Conservation (phyloP, 2,888 invertebrate species). For the Melanchra persicariae region DNA sequence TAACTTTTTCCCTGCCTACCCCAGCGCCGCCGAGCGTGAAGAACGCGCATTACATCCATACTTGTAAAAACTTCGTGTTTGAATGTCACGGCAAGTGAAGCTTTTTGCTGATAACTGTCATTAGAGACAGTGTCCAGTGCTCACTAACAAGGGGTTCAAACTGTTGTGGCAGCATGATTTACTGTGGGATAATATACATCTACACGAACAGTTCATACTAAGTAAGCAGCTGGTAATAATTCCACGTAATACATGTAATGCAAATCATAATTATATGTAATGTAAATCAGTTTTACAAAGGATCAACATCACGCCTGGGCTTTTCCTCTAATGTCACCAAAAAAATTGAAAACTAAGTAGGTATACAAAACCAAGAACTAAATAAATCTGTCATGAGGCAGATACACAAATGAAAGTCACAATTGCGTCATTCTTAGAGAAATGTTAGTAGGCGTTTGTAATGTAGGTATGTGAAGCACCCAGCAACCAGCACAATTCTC, state of each 20-base stretch:
- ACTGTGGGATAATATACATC: background rate
- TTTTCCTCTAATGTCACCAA: background rate
- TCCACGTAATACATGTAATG: no score
- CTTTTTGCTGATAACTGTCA: constrained; percentile 23
- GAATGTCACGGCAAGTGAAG: constrained; percentile 39
- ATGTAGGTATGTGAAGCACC: background rate
- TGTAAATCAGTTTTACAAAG: background rate
- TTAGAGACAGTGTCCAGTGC: constrained; percentile 14
- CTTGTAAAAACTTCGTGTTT: constrained; percentile 43
- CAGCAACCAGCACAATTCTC: background rate
- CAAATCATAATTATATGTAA: no score
- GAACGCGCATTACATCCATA: constrained; percentile 36
- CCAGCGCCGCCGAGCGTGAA: constrained; percentile 49
- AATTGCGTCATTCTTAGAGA: background rate
- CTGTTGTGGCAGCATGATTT: background rate
- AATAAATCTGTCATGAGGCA: background rate
- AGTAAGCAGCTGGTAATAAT: background rate
- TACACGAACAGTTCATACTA: background rate
- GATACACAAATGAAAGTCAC: background rate
- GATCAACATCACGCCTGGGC: background rate
- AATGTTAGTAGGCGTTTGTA: background rate
- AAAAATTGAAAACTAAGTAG: background rate
- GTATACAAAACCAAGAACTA: background rate
- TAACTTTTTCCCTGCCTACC: constrained; percentile 39
- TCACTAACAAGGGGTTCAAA: no score